Conservation (phyloP, 2,797 vertebrate species). For the Aphelocoma californica region DNA sequence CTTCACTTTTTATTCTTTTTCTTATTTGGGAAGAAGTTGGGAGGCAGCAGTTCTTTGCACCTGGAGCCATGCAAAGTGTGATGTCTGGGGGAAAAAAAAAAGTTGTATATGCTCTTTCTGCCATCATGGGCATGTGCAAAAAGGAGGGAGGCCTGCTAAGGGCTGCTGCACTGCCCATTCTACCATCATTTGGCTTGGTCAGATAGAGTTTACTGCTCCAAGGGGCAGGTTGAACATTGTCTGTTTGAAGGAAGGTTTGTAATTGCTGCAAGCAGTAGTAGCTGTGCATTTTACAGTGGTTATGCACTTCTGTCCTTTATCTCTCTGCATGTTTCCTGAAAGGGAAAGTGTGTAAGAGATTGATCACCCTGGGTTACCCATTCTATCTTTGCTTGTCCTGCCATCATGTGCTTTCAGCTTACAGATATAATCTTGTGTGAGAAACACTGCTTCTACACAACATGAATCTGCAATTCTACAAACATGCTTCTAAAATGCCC, state of each 20-base stretch:
- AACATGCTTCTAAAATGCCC: background rate
- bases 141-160: background rate
- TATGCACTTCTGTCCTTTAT: background rate
- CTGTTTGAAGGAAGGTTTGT: background rate
- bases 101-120: background rate
- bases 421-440: background rate
- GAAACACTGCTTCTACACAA: background rate
- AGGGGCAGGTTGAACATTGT: background rate
- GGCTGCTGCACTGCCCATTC: background rate
- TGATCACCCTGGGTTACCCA: background rate
- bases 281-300: background rate
- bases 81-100: background rate
- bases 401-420: fast-evolving
- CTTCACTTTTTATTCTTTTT: background rate
- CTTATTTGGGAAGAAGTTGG: background rate
- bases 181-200: background rate
- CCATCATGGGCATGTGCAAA: background rate
- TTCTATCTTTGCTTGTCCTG: background rate
- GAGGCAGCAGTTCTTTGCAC: background rate
- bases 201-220: background rate
- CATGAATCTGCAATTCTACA: background rate
- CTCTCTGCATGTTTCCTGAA: background rate
- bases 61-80: background rate
- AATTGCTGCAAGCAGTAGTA: background rate
- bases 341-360: background rate